Evolutionary conservation across 2,113 vertebrate genomes (phyloP).

Genomic region (Notiomystis cincta): DNA sequence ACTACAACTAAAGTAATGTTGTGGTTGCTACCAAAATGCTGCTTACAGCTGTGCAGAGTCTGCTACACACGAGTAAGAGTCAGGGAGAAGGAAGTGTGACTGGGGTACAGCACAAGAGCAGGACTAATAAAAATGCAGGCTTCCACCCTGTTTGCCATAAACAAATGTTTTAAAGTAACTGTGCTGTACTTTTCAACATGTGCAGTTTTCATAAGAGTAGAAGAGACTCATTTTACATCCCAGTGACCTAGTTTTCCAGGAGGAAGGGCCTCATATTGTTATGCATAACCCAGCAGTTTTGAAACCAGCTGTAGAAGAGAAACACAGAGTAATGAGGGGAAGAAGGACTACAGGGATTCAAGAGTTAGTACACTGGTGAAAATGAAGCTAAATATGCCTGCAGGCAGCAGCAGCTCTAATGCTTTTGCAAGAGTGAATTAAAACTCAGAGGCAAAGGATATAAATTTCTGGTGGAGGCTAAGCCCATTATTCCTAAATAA

Average conservation of each 20-base stretch:
- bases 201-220: neutral
- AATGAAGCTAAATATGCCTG: neutral
- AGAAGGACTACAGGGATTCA: neutral
- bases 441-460: neutral
- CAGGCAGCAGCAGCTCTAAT: neutral
- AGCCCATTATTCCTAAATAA: neutral
- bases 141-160: neutral
- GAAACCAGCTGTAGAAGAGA: neutral
- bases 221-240: neutral
- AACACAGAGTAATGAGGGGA: neutral
- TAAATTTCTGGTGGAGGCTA: neutral
- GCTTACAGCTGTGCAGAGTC: neutral
- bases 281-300: conserved; percentile 1
- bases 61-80: neutral
- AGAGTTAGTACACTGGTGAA: neutral
- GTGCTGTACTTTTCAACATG: neutral
- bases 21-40: neutral
- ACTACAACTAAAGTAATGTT: neutral
- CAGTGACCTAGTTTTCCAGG: neutral
- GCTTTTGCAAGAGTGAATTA: neutral
- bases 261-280: neutral
- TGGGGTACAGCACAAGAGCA: neutral
- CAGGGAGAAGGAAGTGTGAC: neutral
- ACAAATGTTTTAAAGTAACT: neutral
- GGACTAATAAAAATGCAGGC: neutral